These are phyloP conservation scores for Amazona guildingii DNA, from an alignment of 2,113 vertebrate species.

Conservation along the genomic window DNA sequence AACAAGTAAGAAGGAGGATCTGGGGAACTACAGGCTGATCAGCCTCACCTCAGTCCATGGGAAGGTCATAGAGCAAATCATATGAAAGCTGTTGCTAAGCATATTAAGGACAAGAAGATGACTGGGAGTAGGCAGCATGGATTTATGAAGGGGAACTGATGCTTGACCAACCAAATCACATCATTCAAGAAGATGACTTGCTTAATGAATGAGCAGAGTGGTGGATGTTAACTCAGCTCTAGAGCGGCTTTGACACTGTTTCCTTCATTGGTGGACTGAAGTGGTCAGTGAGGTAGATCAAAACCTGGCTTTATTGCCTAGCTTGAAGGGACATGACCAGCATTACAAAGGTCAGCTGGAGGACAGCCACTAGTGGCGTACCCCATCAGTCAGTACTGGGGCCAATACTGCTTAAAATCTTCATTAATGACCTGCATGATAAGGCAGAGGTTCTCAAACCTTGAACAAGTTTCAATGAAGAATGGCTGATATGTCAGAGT, in stretches of 20 bases:
- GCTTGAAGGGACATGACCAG: background rate
- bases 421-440: background rate
- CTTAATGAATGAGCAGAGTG: background rate
- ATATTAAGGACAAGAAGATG: background rate
- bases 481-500: background rate
- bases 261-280: background rate
- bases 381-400: background rate
- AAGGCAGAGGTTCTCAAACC: background rate
- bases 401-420: background rate
- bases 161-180: background rate
- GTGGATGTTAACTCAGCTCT: background rate
- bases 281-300: background rate
- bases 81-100: background rate
- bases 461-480: background rate
- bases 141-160: background rate
- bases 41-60: background rate
- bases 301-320: background rate
- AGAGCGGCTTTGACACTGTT: background rate
- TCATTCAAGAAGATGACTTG: background rate
- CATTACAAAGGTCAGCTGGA: background rate
- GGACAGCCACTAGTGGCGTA: background rate
- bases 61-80: background rate
- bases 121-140: background rate
- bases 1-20: background rate
- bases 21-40: background rate